Conservation (phyloP, 1,140 invertebrate genomes). For the Drosophila triauraria region DNA sequence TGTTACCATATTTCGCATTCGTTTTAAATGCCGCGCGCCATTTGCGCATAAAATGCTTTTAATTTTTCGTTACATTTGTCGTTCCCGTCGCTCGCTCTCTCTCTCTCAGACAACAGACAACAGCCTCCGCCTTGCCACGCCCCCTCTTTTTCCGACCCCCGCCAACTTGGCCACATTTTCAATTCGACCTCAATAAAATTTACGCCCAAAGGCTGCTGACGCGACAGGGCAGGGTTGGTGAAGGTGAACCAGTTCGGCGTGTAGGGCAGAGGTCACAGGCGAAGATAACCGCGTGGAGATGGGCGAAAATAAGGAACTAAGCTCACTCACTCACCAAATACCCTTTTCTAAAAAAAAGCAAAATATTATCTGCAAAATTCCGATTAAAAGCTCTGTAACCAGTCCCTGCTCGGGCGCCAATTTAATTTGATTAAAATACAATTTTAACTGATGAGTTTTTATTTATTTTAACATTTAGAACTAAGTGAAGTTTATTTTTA, state of each 20-base stretch:
- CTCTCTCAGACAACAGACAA: conserved; percentile 23
- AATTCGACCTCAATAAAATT: conserved; percentile 83
- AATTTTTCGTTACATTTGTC: conserved; percentile 78
- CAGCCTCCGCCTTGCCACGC: conserved; percentile 10
- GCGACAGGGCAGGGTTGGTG: conserved; percentile 1
- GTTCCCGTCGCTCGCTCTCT: neutral
- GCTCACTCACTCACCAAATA: neutral
- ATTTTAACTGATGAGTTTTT: no score
- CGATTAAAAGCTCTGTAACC: no score
- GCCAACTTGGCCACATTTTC: conserved; percentile 73
- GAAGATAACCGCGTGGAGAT: conserved; percentile 13
- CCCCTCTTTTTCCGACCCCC: neutral
- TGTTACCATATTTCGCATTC: conserved; percentile 79
- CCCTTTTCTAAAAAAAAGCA: neutral
- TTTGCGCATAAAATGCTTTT: conserved; percentile 82
- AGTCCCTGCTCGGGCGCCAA: no score
- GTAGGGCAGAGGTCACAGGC: conserved; percentile 22
- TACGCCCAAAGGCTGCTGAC: conserved; percentile 43
- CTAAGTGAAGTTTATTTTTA: no score
- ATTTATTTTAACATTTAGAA: no score
- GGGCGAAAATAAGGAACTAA: neutral
- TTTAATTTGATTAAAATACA: no score
- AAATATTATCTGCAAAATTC: no score
- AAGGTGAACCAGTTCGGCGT: conserved; percentile 12
- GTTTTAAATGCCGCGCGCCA: conserved; percentile 77